These are phyloP conservation scores for Steinernema hermaphroditum DNA, from an alignment of 2,888 invertebrate species.

Conservation along the genomic window DNA sequence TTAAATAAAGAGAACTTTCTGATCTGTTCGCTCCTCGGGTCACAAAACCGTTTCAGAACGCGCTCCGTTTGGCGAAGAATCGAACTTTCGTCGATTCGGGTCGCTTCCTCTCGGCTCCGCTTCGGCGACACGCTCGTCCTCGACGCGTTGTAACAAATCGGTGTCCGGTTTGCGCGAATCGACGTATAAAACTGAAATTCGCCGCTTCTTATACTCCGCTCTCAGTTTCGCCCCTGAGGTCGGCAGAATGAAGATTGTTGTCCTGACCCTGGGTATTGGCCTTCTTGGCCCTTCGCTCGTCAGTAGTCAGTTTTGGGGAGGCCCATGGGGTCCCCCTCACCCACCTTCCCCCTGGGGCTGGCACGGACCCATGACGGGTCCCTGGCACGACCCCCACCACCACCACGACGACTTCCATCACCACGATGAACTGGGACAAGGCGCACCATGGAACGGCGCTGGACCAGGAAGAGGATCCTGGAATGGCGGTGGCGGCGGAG, in stretches of 20 bases:
- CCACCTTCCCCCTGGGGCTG: neutral
- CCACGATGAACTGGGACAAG: constrained; percentile 2
- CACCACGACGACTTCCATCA: constrained; percentile 15
- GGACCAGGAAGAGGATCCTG: neutral
- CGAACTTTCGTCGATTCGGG: constrained; percentile 13
- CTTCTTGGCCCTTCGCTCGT: neutral
- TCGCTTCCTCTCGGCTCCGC: too few species aligned
- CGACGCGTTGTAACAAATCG: neutral
- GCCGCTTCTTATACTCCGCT: neutral
- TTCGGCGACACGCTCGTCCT: neutral
- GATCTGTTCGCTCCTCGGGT: too few species aligned
- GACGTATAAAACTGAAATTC: constrained; percentile 7
- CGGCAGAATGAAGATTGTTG: neutral
- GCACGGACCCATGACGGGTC: neutral
- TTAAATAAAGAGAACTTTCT: too few species aligned
- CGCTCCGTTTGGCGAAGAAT: constrained; percentile 6
- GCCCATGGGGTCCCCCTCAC: neutral
- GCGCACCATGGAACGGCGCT: neutral
- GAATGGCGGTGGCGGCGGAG: neutral
- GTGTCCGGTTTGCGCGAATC: constrained; percentile 1
- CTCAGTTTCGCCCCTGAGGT: neutral
- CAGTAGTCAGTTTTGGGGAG: constrained; percentile 1
- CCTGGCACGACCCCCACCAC: constrained; percentile 14
- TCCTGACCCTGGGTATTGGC: neutral
- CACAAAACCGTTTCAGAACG: too few species aligned